phyloP scores from a whole-genome alignment of 2,797 vertebrate species.

The Adelosebastes latens region DNA sequence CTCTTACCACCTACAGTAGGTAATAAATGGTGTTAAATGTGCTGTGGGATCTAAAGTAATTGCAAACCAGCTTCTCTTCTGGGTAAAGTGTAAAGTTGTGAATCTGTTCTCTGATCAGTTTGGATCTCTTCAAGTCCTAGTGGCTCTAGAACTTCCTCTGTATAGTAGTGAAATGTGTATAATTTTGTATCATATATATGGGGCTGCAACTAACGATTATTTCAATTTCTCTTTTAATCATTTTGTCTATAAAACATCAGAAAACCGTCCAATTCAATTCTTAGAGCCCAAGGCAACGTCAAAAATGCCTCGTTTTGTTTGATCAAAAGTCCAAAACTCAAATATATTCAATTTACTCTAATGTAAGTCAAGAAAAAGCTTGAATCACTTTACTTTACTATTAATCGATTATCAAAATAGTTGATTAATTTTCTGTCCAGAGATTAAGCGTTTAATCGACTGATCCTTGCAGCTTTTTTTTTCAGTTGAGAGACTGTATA shows the following conservation, averaged over 20 bases:
- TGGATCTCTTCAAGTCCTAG: background rate
- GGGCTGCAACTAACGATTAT: background rate
- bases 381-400: background rate
- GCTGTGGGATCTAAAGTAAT: background rate
- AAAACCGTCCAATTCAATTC: background rate
- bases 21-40: background rate
- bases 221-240: background rate
- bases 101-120: slow-evolving; percentile 1
- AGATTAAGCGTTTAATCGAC: background rate
- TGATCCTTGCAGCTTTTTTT: background rate
- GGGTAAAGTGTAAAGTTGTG: background rate
- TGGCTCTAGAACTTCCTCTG: background rate
- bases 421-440: background rate
- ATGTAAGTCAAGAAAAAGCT: background rate
- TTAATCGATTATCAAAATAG: background rate
- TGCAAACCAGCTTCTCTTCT: background rate
- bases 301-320: background rate
- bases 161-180: background rate
- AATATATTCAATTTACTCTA: background rate
- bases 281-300: background rate
- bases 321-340: background rate
- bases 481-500: background rate
- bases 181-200: background rate
- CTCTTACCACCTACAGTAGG: background rate
- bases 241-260: background rate